phyloP scores from a whole-genome alignment of 35 echinoderm and acorn worm species.

The Holothuria glaberrima region DNA sequence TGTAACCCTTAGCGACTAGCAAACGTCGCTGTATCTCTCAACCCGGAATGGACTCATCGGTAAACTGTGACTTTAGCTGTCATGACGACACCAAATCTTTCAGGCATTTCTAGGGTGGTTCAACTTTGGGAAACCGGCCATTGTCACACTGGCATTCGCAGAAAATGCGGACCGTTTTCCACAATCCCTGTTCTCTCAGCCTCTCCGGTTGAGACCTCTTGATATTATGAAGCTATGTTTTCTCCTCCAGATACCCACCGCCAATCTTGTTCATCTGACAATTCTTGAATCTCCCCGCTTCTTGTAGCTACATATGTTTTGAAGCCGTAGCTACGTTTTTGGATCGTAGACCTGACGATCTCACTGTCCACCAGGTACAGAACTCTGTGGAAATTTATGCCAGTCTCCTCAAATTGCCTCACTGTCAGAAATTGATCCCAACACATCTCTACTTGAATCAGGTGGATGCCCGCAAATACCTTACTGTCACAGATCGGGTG shows the following conservation, averaged over 20 bases:
- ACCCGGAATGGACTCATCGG: constrained; percentile 20
- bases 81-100: constrained; percentile 30
- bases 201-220: constrained; percentile 17
- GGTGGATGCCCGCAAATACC: too few relatives aligned
- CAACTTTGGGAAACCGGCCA: constrained; percentile 64
- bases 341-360: constrained; percentile 64
- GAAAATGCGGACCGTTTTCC: constrained; percentile 57
- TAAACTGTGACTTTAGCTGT: neutral
- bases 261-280: constrained; percentile 54
- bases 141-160: constrained; percentile 19
- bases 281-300: constrained; percentile 58
- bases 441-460: too few relatives aligned
- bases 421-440: too few relatives aligned
- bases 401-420: too few relatives aligned
- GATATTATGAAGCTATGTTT: constrained; percentile 41
- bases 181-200: constrained; percentile 42
- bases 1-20: constrained; percentile 41
- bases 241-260: constrained; percentile 51
- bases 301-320: constrained; percentile 70
- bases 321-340: constrained; percentile 68
- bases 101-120: constrained; percentile 19
- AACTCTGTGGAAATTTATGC: constrained; percentile 55
- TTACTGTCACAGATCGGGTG: too few relatives aligned
- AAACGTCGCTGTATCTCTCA: constrained; percentile 39
- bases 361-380: constrained; percentile 71